phyloP scores from a whole-genome alignment of 2,888 invertebrate genomes.

The Diogma glabrata region DNA sequence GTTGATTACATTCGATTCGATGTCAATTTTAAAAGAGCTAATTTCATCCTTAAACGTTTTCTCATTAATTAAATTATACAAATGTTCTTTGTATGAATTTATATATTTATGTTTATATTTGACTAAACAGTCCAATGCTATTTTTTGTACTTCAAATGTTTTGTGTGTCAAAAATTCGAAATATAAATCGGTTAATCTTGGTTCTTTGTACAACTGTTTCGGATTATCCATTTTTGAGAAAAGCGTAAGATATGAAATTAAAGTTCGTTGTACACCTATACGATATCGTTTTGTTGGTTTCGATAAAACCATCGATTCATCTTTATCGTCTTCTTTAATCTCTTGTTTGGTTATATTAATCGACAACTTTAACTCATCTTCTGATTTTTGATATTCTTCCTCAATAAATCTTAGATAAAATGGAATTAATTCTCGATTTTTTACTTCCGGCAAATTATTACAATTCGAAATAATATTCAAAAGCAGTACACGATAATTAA shows the following conservation, averaged over 20 bases:
- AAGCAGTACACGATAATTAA: conserved; percentile 67
- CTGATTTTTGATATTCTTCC: conserved; percentile 47
- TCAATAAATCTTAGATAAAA: conserved; percentile 65
- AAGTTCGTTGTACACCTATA: conserved; percentile 26
- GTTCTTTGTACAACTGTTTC: conserved; percentile 62
- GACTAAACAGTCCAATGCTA: conserved; percentile 74
- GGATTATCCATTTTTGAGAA: conserved; percentile 74
- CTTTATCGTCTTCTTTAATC: conserved; percentile 31
- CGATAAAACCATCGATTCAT: too few species aligned
- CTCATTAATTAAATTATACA: conserved; percentile 73
- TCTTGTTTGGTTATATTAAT: conserved; percentile 39
- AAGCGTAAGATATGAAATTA: conserved; percentile 59
- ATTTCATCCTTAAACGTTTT: conserved; percentile 80
- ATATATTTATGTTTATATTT: conserved; percentile 74
- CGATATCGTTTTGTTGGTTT: too few species aligned
- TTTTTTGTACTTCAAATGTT: conserved; percentile 68
- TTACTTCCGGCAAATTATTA: conserved; percentile 63
- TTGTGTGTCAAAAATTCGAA: conserved; percentile 69
- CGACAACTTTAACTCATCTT: conserved; percentile 43
- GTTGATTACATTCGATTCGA: conserved; percentile 53
- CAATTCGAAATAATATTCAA: conserved; percentile 68
- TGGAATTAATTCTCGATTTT: conserved; percentile 66
- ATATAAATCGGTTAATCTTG: conserved; percentile 61
- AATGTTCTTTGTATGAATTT: conserved; percentile 64
- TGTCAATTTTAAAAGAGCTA: conserved; percentile 64